These are phyloP conservation scores for Pseudoatta argentina DNA, from an alignment of 1,140 invertebrate species.

Conservation along the genomic window DNA sequence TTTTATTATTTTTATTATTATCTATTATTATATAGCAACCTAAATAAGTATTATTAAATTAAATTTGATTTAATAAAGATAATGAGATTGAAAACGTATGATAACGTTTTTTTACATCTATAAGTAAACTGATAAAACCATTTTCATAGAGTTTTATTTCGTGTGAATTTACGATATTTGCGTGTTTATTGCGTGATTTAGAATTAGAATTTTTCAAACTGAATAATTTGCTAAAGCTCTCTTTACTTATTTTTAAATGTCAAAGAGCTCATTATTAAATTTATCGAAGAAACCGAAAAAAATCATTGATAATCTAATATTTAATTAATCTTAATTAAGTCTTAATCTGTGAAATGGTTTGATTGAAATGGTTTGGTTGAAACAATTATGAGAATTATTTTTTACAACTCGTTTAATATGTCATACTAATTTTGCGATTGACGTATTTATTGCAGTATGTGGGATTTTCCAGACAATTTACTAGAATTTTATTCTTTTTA, in stretches of 20 bases:
- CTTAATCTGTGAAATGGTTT: not conserved
- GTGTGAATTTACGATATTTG: not conserved
- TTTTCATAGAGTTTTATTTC: not conserved
- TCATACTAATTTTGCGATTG: conserved; percentile 2
- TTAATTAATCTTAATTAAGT: not conserved
- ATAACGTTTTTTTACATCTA: not conserved
- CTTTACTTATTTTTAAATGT: not conserved
- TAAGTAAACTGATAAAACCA: not conserved
- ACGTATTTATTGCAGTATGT: not conserved
- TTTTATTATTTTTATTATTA: too few species aligned
- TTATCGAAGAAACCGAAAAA: not conserved
- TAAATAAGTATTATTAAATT: not conserved
- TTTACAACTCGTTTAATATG: not conserved
- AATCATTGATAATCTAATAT: not conserved
- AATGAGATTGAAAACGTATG: not conserved
- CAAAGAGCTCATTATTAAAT: conserved; percentile 1
- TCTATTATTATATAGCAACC: too few species aligned
- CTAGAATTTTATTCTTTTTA: conserved; percentile 13
- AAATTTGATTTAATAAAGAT: too few species aligned
- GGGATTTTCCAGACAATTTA: not conserved
- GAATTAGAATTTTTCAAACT: not conserved
- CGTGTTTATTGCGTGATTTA: not conserved
- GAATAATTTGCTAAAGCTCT: not conserved
- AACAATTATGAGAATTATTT: not conserved
- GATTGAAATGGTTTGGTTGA: not conserved